phyloP scores from a whole-genome alignment of 1,140 invertebrate species.

The Euglossa dilemma region DNA sequence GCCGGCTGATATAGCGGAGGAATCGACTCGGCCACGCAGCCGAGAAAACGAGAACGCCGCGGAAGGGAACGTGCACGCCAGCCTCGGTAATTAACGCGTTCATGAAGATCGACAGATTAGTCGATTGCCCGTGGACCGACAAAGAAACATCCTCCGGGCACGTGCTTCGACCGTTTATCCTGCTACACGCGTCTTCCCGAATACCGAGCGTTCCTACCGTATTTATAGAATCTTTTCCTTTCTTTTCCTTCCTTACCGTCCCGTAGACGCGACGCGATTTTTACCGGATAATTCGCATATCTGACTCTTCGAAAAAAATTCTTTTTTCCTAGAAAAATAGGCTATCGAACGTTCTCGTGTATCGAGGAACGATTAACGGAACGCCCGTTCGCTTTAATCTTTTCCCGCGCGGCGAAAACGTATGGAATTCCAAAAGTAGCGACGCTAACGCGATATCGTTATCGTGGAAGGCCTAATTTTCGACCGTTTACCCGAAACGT shows the following conservation, averaged over 20 bases:
- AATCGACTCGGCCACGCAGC: not conserved
- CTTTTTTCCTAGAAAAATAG: too few species aligned
- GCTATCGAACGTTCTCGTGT: too few species aligned
- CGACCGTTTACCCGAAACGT: not conserved
- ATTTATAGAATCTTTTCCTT: not conserved
- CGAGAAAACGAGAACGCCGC: not conserved
- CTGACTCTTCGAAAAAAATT: not conserved
- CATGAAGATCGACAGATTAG: slow-evolving; percentile 29
- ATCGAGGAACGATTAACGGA: too few species aligned
- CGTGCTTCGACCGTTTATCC: not conserved
- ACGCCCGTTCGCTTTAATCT: too few species aligned
- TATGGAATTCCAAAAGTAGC: too few species aligned
- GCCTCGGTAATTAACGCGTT: slow-evolving; percentile 28
- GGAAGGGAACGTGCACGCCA: not conserved
- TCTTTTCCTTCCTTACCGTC: not conserved
- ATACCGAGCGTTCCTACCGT: not conserved
- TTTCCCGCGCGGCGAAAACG: too few species aligned
- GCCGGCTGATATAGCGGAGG: not conserved
- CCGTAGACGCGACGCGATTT: too few species aligned
- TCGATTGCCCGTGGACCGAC: slow-evolving; percentile 6
- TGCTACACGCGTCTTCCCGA: not conserved
- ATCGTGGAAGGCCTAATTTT: not conserved
- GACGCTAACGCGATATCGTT: too few species aligned
- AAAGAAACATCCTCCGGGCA: slow-evolving; percentile 1
- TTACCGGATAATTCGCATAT: not conserved